Evolutionary conservation across 2,113 vertebrate species (phyloP).

Genomic region (Apodemus sylvaticus): DNA sequence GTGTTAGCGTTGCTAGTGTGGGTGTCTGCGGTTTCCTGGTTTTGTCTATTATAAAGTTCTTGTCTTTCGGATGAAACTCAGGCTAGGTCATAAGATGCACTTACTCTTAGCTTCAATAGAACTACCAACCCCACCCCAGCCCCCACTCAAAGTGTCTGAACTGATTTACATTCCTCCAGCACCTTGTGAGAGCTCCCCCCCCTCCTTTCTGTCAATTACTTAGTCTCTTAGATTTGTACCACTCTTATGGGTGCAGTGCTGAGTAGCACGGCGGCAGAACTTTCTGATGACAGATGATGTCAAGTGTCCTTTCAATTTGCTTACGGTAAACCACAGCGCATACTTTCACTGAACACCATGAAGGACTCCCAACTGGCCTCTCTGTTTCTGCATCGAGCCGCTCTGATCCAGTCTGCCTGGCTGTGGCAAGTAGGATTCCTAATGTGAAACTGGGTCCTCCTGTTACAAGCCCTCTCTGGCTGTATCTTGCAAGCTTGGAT

Average conservation of each 20-base stretch:
- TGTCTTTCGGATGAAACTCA: not conserved
- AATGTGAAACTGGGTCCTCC: not conserved
- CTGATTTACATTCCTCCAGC: conserved; percentile 1
- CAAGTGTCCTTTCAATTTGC: not conserved
- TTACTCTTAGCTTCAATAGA: conserved; percentile 28
- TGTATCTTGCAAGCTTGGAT: conserved; percentile 12
- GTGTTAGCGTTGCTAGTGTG: not conserved
- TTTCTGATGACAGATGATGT: conserved; percentile 3
- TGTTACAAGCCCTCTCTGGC: not conserved
- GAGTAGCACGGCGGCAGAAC: not conserved
- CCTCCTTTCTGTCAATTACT: not conserved
- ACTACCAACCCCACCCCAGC: not conserved
- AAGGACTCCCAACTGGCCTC: not conserved
- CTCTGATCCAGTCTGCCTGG: not conserved
- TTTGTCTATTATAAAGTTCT: not conserved
- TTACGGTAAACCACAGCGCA: not conserved
- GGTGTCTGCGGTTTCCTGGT: not conserved
- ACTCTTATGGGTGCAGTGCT: not conserved
- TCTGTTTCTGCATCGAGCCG: not conserved
- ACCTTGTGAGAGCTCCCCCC: not conserved
- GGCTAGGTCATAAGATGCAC: not conserved
- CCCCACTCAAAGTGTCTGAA: not conserved
- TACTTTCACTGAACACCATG: not conserved
- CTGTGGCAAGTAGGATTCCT: not conserved
- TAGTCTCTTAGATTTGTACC: not conserved